Percentiles rank a stretch among this genome's conserved stretches.
phyloP scores from a whole-genome alignment of 1,140 invertebrate genomes.

The Drosophila repleta region DNA sequence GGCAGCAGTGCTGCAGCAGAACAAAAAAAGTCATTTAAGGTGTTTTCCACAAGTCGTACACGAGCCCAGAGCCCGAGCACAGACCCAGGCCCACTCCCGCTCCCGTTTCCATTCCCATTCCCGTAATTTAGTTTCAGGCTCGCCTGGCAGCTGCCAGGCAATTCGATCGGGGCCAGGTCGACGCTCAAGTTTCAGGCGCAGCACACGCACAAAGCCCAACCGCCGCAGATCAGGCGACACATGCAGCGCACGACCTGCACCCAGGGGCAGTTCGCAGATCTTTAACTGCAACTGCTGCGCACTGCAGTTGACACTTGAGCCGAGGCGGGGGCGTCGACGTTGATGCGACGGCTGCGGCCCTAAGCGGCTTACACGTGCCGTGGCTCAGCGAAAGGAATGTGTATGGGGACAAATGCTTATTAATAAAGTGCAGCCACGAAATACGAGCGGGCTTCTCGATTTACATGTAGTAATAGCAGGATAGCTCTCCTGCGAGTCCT shows the following conservation, averaged over 20 bases:
- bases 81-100: neutral
- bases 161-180: slow-evolving; percentile 35
- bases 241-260: slow-evolving; percentile 1
- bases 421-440: slow-evolving; percentile 31
- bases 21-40: slow-evolving; percentile 75
- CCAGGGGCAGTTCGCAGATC: slow-evolving; percentile 14
- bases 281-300: slow-evolving; percentile 22
- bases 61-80: slow-evolving; percentile 15
- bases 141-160: slow-evolving; percentile 43
- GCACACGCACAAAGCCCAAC: slow-evolving; percentile 24
- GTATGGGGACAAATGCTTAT: slow-evolving; percentile 18
- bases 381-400: too few species aligned
- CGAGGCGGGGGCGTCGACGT: slow-evolving; percentile 26
- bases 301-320: slow-evolving; percentile 48
- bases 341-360: neutral
- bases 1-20: slow-evolving; percentile 14
- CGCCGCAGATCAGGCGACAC: slow-evolving; percentile 24
- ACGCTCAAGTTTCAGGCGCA: slow-evolving; percentile 43
- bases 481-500: slow-evolving; percentile 4
- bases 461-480: slow-evolving; percentile 47
- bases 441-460: slow-evolving; percentile 45
- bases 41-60: slow-evolving; percentile 64
- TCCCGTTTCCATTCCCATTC: too few species aligned
- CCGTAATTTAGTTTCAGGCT: neutral
- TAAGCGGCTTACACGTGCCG: slow-evolving; percentile 74